Evolutionary conservation across 2,888 invertebrate species (phyloP).

Genomic region (Aleiodes alternator): DNA sequence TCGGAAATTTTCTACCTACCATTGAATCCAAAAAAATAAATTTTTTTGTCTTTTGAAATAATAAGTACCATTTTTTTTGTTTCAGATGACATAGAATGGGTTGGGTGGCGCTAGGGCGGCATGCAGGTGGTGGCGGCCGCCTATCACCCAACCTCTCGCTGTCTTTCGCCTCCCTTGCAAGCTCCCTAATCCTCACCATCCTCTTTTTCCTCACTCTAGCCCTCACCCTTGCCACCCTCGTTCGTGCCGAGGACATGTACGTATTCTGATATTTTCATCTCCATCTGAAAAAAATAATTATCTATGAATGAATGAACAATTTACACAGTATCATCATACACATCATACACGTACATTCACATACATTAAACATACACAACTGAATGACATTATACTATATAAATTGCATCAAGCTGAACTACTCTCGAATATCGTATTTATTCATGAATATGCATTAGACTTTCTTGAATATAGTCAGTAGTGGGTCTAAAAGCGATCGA

Average conservation of each 20-base stretch:
- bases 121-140: slow-evolving; percentile 75
- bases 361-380: slow-evolving; percentile 42
- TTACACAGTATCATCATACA: slow-evolving; percentile 1
- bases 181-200: slow-evolving; percentile 70
- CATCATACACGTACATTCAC: slow-evolving; percentile 6
- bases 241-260: slow-evolving; percentile 73
- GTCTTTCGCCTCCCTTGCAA: slow-evolving; percentile 74
- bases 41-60: background rate
- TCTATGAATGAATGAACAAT: slow-evolving; percentile 8
- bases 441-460: slow-evolving; percentile 30
- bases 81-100: slow-evolving; percentile 95
- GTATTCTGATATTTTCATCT: slow-evolving; percentile 59
- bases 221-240: slow-evolving; percentile 71
- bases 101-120: slow-evolving; percentile 89
- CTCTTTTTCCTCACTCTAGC: slow-evolving; percentile 72
- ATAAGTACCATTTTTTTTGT: slow-evolving; percentile 67
- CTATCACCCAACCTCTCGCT: slow-evolving; percentile 74
- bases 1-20: background rate
- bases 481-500: slow-evolving; percentile 28
- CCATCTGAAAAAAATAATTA: background rate
- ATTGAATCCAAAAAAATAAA: background rate
- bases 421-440: slow-evolving; percentile 23
- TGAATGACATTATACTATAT: slow-evolving; percentile 38
- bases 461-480: slow-evolving; percentile 25
- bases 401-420: slow-evolving; percentile 30